Base-by-base conservation (phyloP, 2,113 vertebrate species). In the Oreochromis niloticus region DNA sequence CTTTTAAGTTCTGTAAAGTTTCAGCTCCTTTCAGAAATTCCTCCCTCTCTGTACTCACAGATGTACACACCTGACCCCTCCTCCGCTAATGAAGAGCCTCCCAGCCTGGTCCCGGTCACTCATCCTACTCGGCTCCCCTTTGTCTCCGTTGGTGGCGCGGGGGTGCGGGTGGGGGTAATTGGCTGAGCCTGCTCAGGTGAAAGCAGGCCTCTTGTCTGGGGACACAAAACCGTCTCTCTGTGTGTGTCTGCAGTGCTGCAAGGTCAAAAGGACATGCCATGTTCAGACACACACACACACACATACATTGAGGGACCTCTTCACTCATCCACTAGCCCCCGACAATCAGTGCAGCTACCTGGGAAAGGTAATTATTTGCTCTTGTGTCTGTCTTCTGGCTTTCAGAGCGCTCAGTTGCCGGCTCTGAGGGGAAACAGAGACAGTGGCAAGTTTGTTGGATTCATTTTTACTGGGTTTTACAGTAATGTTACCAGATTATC, bases 291-390 rank as follows among this genome's bases (percentile, higher is more conserved):
- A 89, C 85, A 93, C 85, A 84, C 86, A 79, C 85, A 90, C 78
- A 87, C 71, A 91, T 11, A 30, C 9, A 75, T 19, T 32, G 27
- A 52, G 36, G 84, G 85, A 52, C 81, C 92, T 90, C 93, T 89
- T 94, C 94, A 95, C 90, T 95, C 94, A 96, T 94, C 91, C 87
- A 75, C 22, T 85, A 82, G 68, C 78, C 87, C 80, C 80, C 87
- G 75, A 92, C 91, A 94, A 93, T 94, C 82, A 88, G 71, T 80
- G 81, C 85, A 48, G 91, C 92, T 95, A 95, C 94, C 95, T 95
- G 95, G 92, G 95, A 94, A 96, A 95, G 91, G 92, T 94, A 93
- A 95, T 94, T 95, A 94, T 95, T 96, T 95, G 93, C 94, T 94
- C 93, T 93, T 48, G 52, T 90, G 92, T 93, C 93, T 93, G 90